A percentile compares a stretch with the other conserved stretches of the same genome.
These are phyloP conservation scores for Pammene aurita DNA, from an alignment of 2,888 invertebrate species.

Conservation along the genomic window DNA sequence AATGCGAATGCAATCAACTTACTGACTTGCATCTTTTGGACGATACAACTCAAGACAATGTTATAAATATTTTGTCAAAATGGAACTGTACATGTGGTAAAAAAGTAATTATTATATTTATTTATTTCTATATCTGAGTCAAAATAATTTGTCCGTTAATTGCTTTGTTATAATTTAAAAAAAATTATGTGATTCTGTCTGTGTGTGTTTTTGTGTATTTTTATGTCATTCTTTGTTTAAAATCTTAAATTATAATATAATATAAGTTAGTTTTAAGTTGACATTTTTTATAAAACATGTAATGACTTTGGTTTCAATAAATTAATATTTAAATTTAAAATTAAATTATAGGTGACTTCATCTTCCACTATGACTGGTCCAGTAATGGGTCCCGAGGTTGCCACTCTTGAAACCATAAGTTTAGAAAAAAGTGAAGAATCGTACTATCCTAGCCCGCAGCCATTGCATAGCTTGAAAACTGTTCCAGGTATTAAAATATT, in stretches of 20 bases:
- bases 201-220: too few species aligned
- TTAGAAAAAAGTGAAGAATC: constrained; percentile 53
- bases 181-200: too few species aligned
- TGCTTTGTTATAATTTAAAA: too few species aligned
- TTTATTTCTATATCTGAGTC: neutral
- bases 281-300: too few species aligned
- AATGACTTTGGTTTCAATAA: too few species aligned
- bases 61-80: constrained; percentile 71
- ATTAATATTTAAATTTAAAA: too few species aligned
- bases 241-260: too few species aligned
- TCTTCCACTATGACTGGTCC: constrained; percentile 73
- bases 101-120: constrained; percentile 56
- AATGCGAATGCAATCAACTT: constrained; percentile 75
- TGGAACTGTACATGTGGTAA: constrained; percentile 77
- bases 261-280: too few species aligned
- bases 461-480: constrained; percentile 59
- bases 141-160: too few species aligned
- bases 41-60: constrained; percentile 72
- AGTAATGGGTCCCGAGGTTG: constrained; percentile 60
- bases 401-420: constrained; percentile 52
- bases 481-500: constrained; percentile 33
- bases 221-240: too few species aligned
- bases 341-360: constrained; percentile 58
- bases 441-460: constrained; percentile 55
- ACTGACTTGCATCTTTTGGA: constrained; percentile 70